Evolutionary conservation across 2,113 vertebrate genomes (phyloP).

Genomic region (Psephotus haematonotus): DNA sequence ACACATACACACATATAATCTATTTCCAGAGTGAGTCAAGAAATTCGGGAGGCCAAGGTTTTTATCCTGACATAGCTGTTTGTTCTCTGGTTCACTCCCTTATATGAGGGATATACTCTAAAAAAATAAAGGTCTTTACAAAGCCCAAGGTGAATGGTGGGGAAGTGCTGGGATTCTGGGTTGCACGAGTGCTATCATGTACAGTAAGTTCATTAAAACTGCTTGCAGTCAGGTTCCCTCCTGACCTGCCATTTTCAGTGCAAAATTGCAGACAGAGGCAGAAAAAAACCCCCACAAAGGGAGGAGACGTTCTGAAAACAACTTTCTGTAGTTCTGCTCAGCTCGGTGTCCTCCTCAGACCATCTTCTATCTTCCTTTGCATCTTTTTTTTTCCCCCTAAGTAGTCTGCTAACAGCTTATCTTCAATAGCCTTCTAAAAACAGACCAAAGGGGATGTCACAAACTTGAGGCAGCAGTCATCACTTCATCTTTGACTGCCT

Average conservation of each 20-base stretch:
- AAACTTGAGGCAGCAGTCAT: constrained; percentile 23
- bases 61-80: background rate
- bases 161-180: background rate
- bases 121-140: background rate
- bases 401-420: constrained; percentile 53
- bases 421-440: constrained; percentile 75
- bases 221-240: background rate
- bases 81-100: background rate
- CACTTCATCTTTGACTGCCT: constrained; percentile 13
- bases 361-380: background rate
- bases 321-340: background rate
- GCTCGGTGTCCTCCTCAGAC: background rate
- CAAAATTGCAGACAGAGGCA: background rate
- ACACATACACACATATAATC: background rate
- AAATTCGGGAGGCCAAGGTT: background rate
- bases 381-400: background rate
- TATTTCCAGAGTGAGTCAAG: background rate
- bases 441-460: constrained; percentile 54
- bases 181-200: background rate
- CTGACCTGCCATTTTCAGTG: background rate
- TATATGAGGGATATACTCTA: background rate
- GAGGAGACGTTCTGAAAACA: background rate
- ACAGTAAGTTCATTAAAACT: background rate
- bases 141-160: background rate
- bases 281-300: background rate